Evolutionary conservation across 1,140 invertebrate genomes (phyloP).

Genomic region (Rhagoletis pomonella): DNA sequence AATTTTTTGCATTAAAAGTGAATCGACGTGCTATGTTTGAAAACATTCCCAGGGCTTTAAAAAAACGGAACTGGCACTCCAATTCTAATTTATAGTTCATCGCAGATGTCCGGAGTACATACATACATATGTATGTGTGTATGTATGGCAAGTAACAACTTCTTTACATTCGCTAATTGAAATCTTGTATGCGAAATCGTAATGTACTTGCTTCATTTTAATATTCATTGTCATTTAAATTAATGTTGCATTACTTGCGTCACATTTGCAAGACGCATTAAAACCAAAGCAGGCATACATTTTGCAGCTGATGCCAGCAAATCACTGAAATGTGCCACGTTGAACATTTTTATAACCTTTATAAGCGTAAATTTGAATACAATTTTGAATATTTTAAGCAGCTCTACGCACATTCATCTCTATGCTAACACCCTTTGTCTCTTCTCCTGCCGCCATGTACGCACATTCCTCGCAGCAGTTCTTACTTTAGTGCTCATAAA

Average conservation of each 20-base stretch:
- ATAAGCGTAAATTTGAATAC: neutral
- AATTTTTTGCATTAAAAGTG: too few relatives aligned
- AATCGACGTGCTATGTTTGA: too few relatives aligned
- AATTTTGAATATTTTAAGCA: neutral
- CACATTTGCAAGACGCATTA: conserved; percentile 16
- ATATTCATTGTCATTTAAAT: conserved; percentile 29
- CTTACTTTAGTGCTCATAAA: conserved; percentile 54
- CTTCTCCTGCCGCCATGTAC: neutral
- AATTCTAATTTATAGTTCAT: too few relatives aligned
- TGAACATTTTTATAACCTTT: neutral
- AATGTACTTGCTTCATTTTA: conserved; percentile 24
- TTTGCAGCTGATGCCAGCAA: conserved; percentile 33
- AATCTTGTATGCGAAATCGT: neutral
- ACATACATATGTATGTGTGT: too few relatives aligned
- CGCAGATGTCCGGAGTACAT: too few relatives aligned
- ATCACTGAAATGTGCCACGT: neutral
- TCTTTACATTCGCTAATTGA: neutral
- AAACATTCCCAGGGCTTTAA: too few relatives aligned
- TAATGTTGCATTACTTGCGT: conserved; percentile 19
- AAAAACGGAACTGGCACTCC: too few relatives aligned
- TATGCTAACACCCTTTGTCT: neutral
- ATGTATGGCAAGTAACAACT: too few relatives aligned
- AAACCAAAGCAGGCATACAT: neutral
- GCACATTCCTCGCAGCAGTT: neutral
- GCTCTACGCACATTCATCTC: neutral